A percentile compares a stretch with the other conserved stretches of the same genome.
Conservation (phyloP, 2,797 vertebrate species). For the Stomatorhinus walkeri region DNA sequence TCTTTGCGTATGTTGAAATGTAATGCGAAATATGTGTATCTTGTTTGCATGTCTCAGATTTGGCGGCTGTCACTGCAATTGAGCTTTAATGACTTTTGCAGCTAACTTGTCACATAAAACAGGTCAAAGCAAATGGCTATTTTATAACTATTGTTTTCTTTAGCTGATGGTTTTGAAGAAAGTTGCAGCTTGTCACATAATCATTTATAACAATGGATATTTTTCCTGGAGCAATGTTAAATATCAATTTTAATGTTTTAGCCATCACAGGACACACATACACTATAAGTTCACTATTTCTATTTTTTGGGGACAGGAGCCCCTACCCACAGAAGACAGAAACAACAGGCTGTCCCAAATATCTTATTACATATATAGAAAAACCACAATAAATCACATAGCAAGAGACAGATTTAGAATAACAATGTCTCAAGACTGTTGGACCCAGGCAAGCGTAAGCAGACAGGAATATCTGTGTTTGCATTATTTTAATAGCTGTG, state of each 20-base stretch:
- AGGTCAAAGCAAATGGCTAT: neutral
- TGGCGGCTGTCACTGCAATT: neutral
- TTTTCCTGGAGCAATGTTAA: neutral
- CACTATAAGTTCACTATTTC: neutral
- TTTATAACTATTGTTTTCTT: neutral
- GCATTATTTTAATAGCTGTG: neutral
- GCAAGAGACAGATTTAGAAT: neutral
- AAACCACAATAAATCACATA: neutral
- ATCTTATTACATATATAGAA: neutral
- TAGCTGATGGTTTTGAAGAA: neutral
- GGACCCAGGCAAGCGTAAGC: neutral
- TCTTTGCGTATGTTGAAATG: constrained; percentile 32
- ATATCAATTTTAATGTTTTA: neutral
- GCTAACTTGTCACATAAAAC: neutral
- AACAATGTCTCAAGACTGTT: neutral
- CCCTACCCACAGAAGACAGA: neutral
- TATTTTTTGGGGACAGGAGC: neutral
- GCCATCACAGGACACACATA: neutral
- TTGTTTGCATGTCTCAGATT: neutral
- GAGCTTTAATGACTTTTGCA: neutral
- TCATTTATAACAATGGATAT: neutral
- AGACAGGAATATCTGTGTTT: neutral
- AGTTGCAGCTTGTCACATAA: neutral
- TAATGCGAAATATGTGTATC: constrained; percentile 3
- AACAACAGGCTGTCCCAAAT: neutral